Conservation (phyloP, 2,888 invertebrate species). For the Cosmia pyralina region DNA sequence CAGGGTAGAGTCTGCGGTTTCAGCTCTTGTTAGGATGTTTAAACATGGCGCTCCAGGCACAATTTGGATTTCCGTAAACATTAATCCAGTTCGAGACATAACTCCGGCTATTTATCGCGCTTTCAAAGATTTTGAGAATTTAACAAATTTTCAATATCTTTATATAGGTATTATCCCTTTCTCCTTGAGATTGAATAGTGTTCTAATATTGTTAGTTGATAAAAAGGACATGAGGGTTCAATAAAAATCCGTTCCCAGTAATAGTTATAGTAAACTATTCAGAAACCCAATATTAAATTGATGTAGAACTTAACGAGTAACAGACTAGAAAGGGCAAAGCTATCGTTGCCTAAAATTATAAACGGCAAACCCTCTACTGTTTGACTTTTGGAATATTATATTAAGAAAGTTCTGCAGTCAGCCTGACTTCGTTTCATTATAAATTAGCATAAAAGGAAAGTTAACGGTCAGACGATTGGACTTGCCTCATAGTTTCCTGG, state of each 20-base stretch:
- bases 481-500: constrained; percentile 57
- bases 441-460: constrained; percentile 78
- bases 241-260: constrained; percentile 26
- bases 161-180: no score
- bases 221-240: constrained; percentile 6
- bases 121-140: no score
- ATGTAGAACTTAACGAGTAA: constrained; percentile 59
- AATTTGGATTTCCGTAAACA: no score
- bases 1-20: no score
- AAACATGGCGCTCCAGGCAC: no score
- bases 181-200: constrained; percentile 20
- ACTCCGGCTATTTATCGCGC: no score
- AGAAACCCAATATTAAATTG: constrained; percentile 52
- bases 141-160: no score
- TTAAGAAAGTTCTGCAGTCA: constrained; percentile 77
- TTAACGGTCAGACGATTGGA: constrained; percentile 73
- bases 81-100: no score
- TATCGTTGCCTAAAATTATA: constrained; percentile 72
- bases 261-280: constrained; percentile 29
- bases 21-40: no score
- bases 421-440: constrained; percentile 71
- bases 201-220: constrained; percentile 2
- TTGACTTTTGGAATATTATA: constrained; percentile 79
- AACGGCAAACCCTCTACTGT: constrained; percentile 70
- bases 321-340: constrained; percentile 57